These are phyloP conservation scores for Hydraecia micacea DNA, from an alignment of 2,888 invertebrate genomes.

Conservation along the genomic window DNA sequence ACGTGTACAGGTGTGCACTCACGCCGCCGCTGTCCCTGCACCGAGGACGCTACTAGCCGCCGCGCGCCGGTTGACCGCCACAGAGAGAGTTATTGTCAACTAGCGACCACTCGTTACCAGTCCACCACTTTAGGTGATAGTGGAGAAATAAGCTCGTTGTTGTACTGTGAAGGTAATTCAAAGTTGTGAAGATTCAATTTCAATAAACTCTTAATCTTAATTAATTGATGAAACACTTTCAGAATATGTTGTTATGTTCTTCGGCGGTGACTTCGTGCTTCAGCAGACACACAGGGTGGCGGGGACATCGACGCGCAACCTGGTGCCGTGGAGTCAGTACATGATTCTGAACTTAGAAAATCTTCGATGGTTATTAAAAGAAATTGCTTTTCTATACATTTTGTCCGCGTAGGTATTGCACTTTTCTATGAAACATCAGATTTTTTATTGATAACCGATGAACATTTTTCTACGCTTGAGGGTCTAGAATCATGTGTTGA, in stretches of 20 bases:
- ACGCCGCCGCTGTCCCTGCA: conserved; percentile 45
- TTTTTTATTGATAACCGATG: background rate
- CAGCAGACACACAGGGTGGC: no score
- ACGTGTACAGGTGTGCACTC: background rate
- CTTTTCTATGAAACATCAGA: background rate
- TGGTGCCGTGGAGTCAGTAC: no score
- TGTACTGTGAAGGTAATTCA: background rate
- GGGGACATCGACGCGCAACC: no score
- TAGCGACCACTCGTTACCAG: conserved; percentile 11
- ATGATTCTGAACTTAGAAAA: no score
- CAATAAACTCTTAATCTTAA: background rate
- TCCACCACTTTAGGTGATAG: conserved; percentile 4
- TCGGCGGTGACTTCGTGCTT: background rate
- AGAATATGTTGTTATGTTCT: background rate
- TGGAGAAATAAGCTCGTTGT: conserved; percentile 1
- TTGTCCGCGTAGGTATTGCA: no score
- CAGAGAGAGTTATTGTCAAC: conserved; percentile 29
- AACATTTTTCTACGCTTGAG: background rate
- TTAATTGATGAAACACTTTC: background rate
- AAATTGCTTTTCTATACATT: no score
- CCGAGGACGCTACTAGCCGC: conserved; percentile 24
- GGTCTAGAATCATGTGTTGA: background rate
- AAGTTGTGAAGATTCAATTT: background rate
- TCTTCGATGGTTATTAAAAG: no score
- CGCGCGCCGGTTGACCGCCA: conserved; percentile 24